These are phyloP conservation scores for Clavelina lepadiformis DNA, from an alignment of 23 tunicate species.

Conservation along the genomic window DNA sequence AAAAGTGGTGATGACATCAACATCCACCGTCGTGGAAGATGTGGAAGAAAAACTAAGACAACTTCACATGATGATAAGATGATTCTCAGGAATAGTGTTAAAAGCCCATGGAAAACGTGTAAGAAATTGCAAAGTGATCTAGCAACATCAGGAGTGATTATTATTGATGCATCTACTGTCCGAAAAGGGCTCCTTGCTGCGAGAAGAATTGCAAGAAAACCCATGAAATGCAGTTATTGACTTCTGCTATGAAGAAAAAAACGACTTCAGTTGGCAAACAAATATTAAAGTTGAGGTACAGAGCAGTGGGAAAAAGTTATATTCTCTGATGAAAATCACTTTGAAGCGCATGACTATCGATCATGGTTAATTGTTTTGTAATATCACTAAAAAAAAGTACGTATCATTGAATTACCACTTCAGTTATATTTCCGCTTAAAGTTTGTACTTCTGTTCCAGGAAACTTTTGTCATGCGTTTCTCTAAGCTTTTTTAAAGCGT, in stretches of 20 bases:
- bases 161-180: constrained; percentile 4
- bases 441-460: no score
- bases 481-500: no score
- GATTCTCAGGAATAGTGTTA: constrained; percentile 7
- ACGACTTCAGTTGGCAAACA: constrained; percentile 6
- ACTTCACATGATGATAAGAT: constrained; percentile 10
- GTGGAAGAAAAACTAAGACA: constrained; percentile 3
- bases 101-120: neutral
- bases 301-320: constrained; percentile 2
- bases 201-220: constrained; percentile 5
- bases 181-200: constrained; percentile 1
- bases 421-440: no score
- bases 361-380: no score
- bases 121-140: constrained; percentile 1
- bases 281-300: neutral
- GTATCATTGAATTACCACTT: no score
- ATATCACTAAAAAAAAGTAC: no score
- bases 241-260: constrained; percentile 4
- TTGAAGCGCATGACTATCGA: constrained; percentile 10
- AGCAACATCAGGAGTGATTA: constrained; percentile 1
- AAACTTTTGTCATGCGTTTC: no score
- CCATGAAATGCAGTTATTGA: constrained; percentile 4
- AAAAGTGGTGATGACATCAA: neutral
- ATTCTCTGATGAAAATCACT: constrained; percentile 8
- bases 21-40: no score